Evolutionary conservation across 1,140 invertebrate species (phyloP), one percentile per base, ranked within the genome.

Genomic region (Trichonephila clavipes): DNA sequence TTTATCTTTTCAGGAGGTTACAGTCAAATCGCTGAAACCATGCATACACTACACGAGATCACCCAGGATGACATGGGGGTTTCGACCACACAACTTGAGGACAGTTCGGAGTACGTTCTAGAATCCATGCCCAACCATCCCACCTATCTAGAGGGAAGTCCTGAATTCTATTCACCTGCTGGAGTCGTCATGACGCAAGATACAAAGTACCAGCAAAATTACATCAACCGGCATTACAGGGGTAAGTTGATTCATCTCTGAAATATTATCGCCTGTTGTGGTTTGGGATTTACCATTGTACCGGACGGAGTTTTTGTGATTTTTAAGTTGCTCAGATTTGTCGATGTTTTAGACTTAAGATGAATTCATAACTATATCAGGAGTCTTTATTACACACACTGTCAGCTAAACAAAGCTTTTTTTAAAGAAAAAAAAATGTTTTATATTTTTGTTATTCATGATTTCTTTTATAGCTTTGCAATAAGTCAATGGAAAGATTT

Each of bases 91-190:
- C 97, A 97, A 95, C 97, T 97, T 51, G 97, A 97, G 24, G 92
- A 93, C 61, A 69, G 40, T 18, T 95, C 97, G 86, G 97, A 98
- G 83, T 98, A 98, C 95, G 97, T 96, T 93, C 95, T 97, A 44
- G 96, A 97, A 62, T 94, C 92, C 82, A 93, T 95, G 7, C 95
- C 95, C 77, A 90, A 92, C 28, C 94, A 94, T 19, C 94, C 93
- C 83, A 77, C 81, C 94, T 96, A 95, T 94, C 95, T 95, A 40
- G 97, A 98, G 90, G 96, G 96, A 94, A 97, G 97, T 95, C 97
- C 97, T 69, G 97, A 98, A 95, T 98, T 98, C 95, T 98, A 98
- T 95, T 89, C 93, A 1, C 83, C 82, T 58, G 21, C 62, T 24
- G 97, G 97, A 94, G 96, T 96, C 85, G 96, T 95, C 10, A 96